Base-by-base conservation (phyloP, 2,888 invertebrate genomes). In the Agrochola lychnidis region DNA sequence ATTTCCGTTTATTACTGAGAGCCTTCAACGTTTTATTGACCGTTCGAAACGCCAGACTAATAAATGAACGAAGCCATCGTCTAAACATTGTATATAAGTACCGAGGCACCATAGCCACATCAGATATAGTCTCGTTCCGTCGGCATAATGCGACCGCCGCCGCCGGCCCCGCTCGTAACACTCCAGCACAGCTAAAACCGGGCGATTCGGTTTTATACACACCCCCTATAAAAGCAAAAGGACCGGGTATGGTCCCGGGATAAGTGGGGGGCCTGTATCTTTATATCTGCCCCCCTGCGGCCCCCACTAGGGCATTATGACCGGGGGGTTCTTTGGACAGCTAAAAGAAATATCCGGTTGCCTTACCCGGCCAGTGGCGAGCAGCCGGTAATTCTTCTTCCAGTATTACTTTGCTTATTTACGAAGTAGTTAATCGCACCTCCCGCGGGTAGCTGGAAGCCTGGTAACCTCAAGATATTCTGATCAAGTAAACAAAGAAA, bases 171-270 rank as follows among this genome's bases (percentile, higher is more conserved):
- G 95, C 93, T 96, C 96, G 96, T 96, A 96, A 96, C 96, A 91
- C 94, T 95, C 96, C 94, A 95, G 96, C 95, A 93, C 95, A 92
- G 96, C 96, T 96, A 96, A 96, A 96, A 96, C 96, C 95, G 94
- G 95, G 96, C 96, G 95, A 96, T 96, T 96, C 95, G 94, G 96
- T 96, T 96, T 96, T 96, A 96, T 96, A 96, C 95, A 96, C 96
- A 96, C 96, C 96, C 96, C 96, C 96, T 95, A 96, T 96, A 96
- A 96, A 96, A 96, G 96, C 95, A 96, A 96, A 96, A 96, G 96
- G 96, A 95, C 96, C 95, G 95, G 95, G 93, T 93, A 95, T 94
- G 93, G 94, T 94, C 95, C 88, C 94, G 92, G 95, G 96, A 96
- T 95, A 96, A 96, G 95, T 95, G 95, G 96, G 96, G 96, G 94